A percentile compares a stretch with the other conserved stretches of the same genome.
These are phyloP conservation scores for Drosophila kepulauana DNA, from an alignment of 1,140 invertebrate species.

Conservation along the genomic window DNA sequence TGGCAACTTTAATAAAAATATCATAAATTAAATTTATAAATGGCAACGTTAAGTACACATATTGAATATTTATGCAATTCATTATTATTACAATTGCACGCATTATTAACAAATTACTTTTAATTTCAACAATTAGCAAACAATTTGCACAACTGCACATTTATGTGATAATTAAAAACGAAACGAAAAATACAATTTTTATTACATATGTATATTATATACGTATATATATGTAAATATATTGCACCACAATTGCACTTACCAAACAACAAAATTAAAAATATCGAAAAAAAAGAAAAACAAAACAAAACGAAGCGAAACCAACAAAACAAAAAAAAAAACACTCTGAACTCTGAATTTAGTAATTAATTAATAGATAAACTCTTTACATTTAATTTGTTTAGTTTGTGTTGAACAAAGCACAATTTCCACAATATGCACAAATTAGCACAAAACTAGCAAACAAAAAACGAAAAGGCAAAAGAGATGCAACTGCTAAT, in stretches of 20 bases:
- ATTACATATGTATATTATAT: conserved; percentile 48
- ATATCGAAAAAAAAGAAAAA: conserved; percentile 13
- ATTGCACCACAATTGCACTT: conserved; percentile 76
- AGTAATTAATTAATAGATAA: conserved; percentile 50
- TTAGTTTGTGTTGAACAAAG: conserved; percentile 52
- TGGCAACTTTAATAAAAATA: conserved; percentile 24
- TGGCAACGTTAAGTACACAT: conserved; percentile 42
- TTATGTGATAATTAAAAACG: conserved; percentile 73
- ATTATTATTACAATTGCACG: conserved; percentile 45
- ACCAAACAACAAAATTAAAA: conserved; percentile 31
- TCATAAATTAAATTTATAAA: conserved; percentile 27
- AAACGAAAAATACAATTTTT: conserved; percentile 47
- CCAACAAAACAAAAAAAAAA: conserved; percentile 10
- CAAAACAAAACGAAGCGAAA: conserved; percentile 5
- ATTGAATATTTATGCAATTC: conserved; percentile 52
- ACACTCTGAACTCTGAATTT: conserved; percentile 45
- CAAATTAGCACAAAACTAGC: conserved; percentile 44
- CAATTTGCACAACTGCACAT: conserved; percentile 75
- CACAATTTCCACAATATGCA: conserved; percentile 60
- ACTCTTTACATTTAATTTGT: conserved; percentile 15
- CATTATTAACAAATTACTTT: conserved; percentile 57
- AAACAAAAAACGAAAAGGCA: not conserved
- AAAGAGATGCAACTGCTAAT: conserved; percentile 6
- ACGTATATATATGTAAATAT: conserved; percentile 47
- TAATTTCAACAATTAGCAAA: conserved; percentile 74